These are phyloP conservation scores for Orgyia antiqua DNA, from an alignment of 2,888 invertebrate species.

Conservation along the genomic window DNA sequence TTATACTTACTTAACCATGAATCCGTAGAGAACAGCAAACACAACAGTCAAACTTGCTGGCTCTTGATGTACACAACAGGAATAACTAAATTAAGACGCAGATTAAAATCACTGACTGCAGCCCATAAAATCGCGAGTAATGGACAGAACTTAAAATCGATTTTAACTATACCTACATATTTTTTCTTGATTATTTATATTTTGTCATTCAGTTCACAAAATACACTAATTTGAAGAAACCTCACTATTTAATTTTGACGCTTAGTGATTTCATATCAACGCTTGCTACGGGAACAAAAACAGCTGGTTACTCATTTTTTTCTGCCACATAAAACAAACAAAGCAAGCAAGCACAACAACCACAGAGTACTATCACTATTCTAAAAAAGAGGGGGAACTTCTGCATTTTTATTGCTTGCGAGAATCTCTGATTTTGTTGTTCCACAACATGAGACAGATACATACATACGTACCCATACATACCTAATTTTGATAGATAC, in stretches of 20 bases:
- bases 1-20: slow-evolving; percentile 32
- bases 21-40: slow-evolving; percentile 19
- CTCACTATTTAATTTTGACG: slow-evolving; percentile 72
- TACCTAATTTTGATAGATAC: too few relatives aligned
- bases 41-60: slow-evolving; percentile 39
- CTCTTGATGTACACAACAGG: slow-evolving; percentile 46
- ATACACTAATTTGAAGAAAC: slow-evolving; percentile 49
- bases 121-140: slow-evolving; percentile 50
- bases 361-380: background rate
- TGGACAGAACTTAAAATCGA: slow-evolving; percentile 63
- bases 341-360: background rate
- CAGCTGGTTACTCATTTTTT: slow-evolving; percentile 66
- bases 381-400: too few relatives aligned
- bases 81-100: slow-evolving; percentile 54
- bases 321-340: slow-evolving; percentile 18
- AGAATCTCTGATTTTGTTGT: too few relatives aligned
- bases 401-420: too few relatives aligned
- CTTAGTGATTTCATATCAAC: slow-evolving; percentile 56
- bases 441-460: too few relatives aligned
- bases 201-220: slow-evolving; percentile 49
- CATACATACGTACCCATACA: too few relatives aligned
- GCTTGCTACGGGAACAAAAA: slow-evolving; percentile 60
- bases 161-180: slow-evolving; percentile 22
- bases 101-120: slow-evolving; percentile 51
- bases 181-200: slow-evolving; percentile 25